These are phyloP conservation scores for Chorisops tibialis DNA, from an alignment of 2,888 invertebrate genomes.

Conservation along the genomic window DNA sequence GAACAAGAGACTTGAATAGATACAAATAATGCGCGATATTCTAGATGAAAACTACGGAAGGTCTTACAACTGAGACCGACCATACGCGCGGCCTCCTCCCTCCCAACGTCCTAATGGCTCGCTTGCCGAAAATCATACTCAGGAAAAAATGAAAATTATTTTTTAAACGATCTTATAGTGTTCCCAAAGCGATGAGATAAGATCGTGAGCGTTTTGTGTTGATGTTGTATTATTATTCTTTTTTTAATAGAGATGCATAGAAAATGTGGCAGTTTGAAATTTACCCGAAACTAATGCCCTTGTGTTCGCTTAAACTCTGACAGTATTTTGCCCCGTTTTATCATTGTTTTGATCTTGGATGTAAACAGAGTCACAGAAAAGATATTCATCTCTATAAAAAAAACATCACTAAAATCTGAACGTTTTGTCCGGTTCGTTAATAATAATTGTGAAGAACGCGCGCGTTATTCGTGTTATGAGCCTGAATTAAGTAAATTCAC, in stretches of 20 bases:
- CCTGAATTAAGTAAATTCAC: constrained; percentile 10
- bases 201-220: constrained; percentile 5
- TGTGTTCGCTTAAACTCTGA: constrained; percentile 19
- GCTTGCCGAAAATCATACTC: constrained; percentile 15
- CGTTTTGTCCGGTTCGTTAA: constrained; percentile 31
- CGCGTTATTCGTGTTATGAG: constrained; percentile 6
- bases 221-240: not conserved
- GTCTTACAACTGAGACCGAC: constrained; percentile 17
- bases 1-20: not conserved
- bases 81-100: not conserved
- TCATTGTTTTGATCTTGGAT: not conserved
- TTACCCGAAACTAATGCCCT: constrained; percentile 20
- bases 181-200: constrained; percentile 16
- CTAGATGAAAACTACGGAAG: not conserved
- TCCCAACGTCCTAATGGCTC: not conserved
- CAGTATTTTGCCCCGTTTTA: constrained; percentile 15
- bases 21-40: not conserved
- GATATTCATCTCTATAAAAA: not conserved
- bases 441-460: constrained; percentile 24
- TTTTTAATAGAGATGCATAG: not conserved
- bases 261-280: constrained; percentile 10
- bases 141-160: constrained; percentile 27
- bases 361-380: constrained; percentile 16
- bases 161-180: constrained; percentile 26
- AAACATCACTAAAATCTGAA: constrained; percentile 20